Conservation (phyloP, 2,113 vertebrate species). For the Indicator indicator region DNA sequence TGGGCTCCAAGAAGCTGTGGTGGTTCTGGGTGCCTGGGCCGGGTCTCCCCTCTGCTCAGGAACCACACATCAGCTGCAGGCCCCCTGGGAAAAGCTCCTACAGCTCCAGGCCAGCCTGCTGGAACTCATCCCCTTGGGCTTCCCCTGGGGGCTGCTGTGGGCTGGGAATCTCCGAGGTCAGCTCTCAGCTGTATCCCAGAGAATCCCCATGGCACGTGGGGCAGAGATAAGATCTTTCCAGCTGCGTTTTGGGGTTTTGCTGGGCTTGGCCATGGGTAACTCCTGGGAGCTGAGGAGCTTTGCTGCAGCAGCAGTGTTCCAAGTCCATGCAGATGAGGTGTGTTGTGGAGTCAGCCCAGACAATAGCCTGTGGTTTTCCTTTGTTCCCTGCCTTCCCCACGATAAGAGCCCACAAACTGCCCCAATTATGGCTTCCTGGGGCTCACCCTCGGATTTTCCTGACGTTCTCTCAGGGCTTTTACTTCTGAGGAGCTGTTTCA, state of each 20-base stretch:
- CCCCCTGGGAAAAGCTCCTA: rapidly evolving
- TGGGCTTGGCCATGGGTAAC: background rate
- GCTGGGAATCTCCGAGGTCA: background rate
- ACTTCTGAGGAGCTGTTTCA: background rate
- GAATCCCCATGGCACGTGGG: background rate
- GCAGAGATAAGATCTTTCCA: background rate
- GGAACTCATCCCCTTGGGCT: background rate
- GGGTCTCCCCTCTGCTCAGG: background rate
- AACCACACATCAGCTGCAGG: rapidly evolving
- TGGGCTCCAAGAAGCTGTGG: background rate
- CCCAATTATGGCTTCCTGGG: background rate
- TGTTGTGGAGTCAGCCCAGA: background rate
- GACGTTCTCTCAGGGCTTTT: conserved; percentile 19
- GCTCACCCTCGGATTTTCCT: background rate
- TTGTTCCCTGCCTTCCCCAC: background rate
- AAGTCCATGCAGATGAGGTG: background rate
- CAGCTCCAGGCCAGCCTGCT: background rate
- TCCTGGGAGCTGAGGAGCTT: background rate
- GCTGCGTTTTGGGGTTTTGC: background rate
- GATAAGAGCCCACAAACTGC: background rate
- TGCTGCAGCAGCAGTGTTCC: background rate
- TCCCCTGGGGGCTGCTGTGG: background rate
- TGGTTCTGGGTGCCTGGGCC: background rate
- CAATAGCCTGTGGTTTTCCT: conserved; percentile 31
- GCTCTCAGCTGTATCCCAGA: background rate